A percentile compares a stretch with the other conserved stretches of the same genome.
Evolutionary conservation across 2,888 invertebrate genomes (phyloP).

Genomic region (Pseudococcus jackbeardsleyi): DNA sequence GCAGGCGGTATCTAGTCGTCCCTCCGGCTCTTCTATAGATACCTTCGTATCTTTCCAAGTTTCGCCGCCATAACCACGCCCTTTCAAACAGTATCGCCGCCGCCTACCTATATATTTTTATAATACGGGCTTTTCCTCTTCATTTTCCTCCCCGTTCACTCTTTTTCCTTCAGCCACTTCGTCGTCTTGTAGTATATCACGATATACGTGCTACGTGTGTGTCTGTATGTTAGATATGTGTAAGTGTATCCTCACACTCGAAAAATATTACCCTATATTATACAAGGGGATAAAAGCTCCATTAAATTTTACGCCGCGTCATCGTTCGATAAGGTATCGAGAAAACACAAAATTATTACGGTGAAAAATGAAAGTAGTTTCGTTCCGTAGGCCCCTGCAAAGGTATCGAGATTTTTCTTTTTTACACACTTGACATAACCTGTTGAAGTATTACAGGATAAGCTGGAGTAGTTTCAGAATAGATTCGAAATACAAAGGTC

Average conservation of each 20-base stretch:
- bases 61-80: conserved; percentile 45
- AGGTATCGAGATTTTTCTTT: background rate
- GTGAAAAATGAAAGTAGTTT: background rate
- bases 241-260: conserved; percentile 1
- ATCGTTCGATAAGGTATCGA: background rate
- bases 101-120: conserved; percentile 47
- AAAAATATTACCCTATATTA: background rate
- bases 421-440: too few species aligned
- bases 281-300: background rate
- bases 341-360: background rate
- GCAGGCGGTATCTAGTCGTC: conserved; percentile 28
- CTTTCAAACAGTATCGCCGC: background rate
- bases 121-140: background rate
- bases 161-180: background rate
- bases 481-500: too few species aligned
- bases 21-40: background rate
- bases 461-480: too few species aligned
- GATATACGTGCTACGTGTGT: background rate
- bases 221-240: conserved; percentile 7
- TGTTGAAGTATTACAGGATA: too few species aligned
- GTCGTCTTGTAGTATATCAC: background rate
- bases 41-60: conserved; percentile 5
- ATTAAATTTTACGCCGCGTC: background rate
- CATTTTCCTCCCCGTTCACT: background rate
- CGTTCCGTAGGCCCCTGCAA: background rate